Evolutionary conservation across 2,888 invertebrate species (phyloP), one percentile per base, ranked within the genome.

Genomic region (Volucella bombylans): DNA sequence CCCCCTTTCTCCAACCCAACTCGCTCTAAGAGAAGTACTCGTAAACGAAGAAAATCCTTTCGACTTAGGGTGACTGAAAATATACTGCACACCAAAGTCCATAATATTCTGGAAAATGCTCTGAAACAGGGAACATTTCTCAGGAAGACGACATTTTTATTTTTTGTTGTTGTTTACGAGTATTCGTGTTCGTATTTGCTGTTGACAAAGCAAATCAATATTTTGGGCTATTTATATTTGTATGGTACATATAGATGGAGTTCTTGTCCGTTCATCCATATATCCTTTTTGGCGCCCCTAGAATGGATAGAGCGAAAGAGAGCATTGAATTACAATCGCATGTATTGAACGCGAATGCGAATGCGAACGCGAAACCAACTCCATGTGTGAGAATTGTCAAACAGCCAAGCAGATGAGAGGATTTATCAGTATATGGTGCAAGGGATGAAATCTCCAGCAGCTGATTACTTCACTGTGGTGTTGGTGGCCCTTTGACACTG

Each of bases 401-500:
- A 31, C 6, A 31, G 31, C 11, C 45, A 41, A 23, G 55, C 14
- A 41, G 52, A 85, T 76, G 61, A 72, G 55, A 52, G 69, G 57
- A 68, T 67, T 82, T 81, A 64, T 76, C 55, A 50, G 61, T 39
- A 80, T 41, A 50, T 61, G 61, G 61, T 71, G 67, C 15, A 81
- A 77, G 85, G 85, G 85, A 85, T 85, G 76, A 77, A 81, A 85
- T 85, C 62, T 68, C 55, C 47, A 76, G 72, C 85, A 81, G 85
- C 74, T 85, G 81, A 85, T 85, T 80, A 85, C 71, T n/a, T 71
- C 55, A 10, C 14, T 14, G 9, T 15, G 31, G 31, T 6, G 79
- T 57, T 79, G 65, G 65, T 78, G 65, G 69, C 61, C 57, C 74
- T 62, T 54, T 74, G 50, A 59, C 54, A 69, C 18, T 61, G 73